Base-by-base conservation (phyloP, 2,113 vertebrate genomes). In the Mandrillus leucophaeus region DNA sequence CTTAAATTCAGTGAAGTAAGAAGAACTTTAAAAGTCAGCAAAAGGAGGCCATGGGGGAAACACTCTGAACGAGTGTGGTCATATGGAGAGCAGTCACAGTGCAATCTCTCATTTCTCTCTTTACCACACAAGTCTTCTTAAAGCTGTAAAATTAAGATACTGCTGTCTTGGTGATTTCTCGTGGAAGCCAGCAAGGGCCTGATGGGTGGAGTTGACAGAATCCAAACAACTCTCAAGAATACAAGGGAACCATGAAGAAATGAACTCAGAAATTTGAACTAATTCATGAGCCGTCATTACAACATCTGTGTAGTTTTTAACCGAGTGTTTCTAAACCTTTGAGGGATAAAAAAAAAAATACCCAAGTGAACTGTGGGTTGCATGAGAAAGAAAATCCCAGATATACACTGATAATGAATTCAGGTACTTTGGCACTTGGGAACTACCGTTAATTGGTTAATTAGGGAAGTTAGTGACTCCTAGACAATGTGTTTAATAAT, bases 21-120 rank as follows among this genome's bases (percentile, higher is more conserved):
- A 76, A 92, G 5, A 18, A 66, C 35, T 82, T 84, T 6, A 88
- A 87, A 92, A 88, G 16, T 30, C 73, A 97, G n/a, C 16, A 32
- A 45, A 81, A 50, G 4, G 20, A 9, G 32, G 17, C 57, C 52
- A 0, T 52, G 12, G 0, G 20, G 25, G 40, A 72, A 30, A 14
- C 25, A 10, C 11, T 27, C 10, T 43, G 20, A n/a, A 59, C 7
- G 20, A 23, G 1, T 25, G n/a, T 6, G 22, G 20, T 76, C 76
- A 72, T 8, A 20, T 0, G 0, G 8, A 86, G 11, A 17, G 4
- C 20, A 43, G 32, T 76, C n/a, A 88, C 1, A 6, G 6, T 5
- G 3, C 16, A 45, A 66, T 5, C 3, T 52, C 30, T 10, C 35
- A 9, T 70, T 40, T 78, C 16, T 18, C 5, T 8, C 23, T 57